Conservation (phyloP, 2,888 invertebrate genomes). For the Catocala fraxini region DNA sequence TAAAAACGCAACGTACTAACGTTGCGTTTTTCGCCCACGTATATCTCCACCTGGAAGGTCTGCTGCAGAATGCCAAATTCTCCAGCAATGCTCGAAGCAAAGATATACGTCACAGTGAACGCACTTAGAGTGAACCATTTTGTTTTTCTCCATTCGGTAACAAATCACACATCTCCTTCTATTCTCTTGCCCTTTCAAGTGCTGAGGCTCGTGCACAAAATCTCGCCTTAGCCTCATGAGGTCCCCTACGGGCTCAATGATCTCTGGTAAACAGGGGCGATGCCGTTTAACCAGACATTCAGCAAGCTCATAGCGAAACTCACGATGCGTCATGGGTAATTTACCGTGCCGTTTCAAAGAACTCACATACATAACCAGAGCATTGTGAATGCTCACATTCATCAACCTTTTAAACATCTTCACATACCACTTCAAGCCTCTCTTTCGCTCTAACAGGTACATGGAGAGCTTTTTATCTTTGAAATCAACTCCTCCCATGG, state of each 20-base stretch:
- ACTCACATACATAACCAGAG: slow-evolving; percentile 21
- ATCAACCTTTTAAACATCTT: slow-evolving; percentile 39
- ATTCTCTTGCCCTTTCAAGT: background rate
- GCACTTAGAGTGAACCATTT: background rate
- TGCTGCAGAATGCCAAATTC: background rate
- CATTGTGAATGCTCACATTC: slow-evolving; percentile 31
- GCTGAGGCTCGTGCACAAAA: background rate
- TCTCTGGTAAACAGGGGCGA: slow-evolving; percentile 4
- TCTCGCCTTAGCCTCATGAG: background rate
- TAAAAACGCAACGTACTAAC: no score
- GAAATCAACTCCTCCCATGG: slow-evolving; percentile 41
- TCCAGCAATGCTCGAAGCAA: background rate
- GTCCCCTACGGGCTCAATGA: background rate
- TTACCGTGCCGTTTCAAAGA: slow-evolving; percentile 13
- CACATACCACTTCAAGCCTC: slow-evolving; percentile 37
- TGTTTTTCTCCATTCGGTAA: background rate
- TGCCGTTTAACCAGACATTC: slow-evolving; percentile 13
- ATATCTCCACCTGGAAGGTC: no score
- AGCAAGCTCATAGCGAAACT: slow-evolving; percentile 22
- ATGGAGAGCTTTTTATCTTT: slow-evolving; percentile 43
- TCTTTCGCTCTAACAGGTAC: slow-evolving; percentile 42
- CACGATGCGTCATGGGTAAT: slow-evolving; percentile 21
- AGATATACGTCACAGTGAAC: background rate
- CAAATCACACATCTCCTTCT: background rate
- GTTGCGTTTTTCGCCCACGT: no score